Conservation (phyloP, 2,888 invertebrate species). For the Sinodicranocentrus sp. region DNA sequence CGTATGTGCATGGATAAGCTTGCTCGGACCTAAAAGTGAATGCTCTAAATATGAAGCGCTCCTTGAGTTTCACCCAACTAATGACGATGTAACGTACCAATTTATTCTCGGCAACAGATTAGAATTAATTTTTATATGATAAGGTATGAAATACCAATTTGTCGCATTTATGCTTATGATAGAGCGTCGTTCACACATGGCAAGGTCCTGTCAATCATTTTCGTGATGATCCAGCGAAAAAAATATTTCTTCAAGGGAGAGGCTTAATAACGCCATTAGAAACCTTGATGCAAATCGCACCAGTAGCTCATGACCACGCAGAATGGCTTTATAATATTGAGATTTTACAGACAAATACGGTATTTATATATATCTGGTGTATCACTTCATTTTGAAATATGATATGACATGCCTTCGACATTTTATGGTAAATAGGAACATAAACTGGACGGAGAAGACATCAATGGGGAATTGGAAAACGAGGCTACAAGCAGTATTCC, state of each 20-base stretch:
- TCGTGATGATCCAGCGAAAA: slow-evolving; percentile 64
- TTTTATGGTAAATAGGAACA: no score
- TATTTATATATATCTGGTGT: slow-evolving; percentile 12
- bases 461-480: no score
- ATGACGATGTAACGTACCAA: slow-evolving; percentile 51
- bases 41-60: slow-evolving; percentile 65
- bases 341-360: slow-evolving; percentile 31
- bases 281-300: slow-evolving; percentile 57
- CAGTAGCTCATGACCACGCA: slow-evolving; percentile 48
- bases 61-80: slow-evolving; percentile 60
- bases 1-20: slow-evolving; percentile 63
- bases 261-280: slow-evolving; percentile 67
- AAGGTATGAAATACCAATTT: neutral
- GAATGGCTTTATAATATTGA: slow-evolving; percentile 67
- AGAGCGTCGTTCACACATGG: slow-evolving; percentile 60
- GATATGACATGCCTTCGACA: no score
- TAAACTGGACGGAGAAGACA: no score
- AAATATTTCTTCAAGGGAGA: slow-evolving; percentile 57
- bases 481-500: no score
- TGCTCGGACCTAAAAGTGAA: slow-evolving; percentile 64
- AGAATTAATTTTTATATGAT: no score
- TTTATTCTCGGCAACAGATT: no score
- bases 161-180: neutral
- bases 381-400: no score
- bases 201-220: slow-evolving; percentile 69